Evolutionary conservation across 2,113 vertebrate species (phyloP), one percentile per base, ranked within the genome.

Genomic region (Myxocyprinus asiaticus): DNA sequence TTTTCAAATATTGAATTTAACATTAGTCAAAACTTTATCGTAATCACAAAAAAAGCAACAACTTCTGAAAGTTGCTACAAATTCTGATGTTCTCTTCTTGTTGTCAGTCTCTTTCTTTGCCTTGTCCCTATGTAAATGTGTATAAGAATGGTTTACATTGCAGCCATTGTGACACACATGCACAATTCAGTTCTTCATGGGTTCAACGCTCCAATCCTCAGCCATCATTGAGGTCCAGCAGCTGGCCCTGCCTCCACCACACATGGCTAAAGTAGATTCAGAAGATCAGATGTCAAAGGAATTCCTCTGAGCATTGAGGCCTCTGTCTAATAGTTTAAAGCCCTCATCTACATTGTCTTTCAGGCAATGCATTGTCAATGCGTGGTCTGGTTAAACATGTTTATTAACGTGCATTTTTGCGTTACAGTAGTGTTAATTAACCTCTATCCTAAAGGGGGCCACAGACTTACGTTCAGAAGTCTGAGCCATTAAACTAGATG

Each of bases 261-360:
- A 73, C 56, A 45, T 22, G 12, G 68, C 55, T 33, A 33, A 6
- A 55, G 65, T 78, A 66, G 73, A 74, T 80, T 83, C 66, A 83
- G 63, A 62, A 88, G 89, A 91, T 91, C 88, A 88, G 80, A 87
- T 92, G 85, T 89, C 88, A 86, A 76, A 88, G 77, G 88, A 89
- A 87, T 87, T 88, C 86, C 87, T 85, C 72, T 11, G 67, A 86
- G 84, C 76, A 63, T 84, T 67, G 67, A 80, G 77, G 77, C 58
- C 66, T 79, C 59, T 15, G 44, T 77, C 66, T 73, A 42, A 22
- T 4, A 43, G 17, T 33, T 79, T 74, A 44, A 45, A 77, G 78
- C 74, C 76, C 22, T 78, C 51, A 9, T 56, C 12, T 70, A 51
- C 7, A 42, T n/a, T 50, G 66, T 50, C 70, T 81, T 78, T 50